Conservation (phyloP, 2,797 vertebrate genomes). For the Forpus xanthops region DNA sequence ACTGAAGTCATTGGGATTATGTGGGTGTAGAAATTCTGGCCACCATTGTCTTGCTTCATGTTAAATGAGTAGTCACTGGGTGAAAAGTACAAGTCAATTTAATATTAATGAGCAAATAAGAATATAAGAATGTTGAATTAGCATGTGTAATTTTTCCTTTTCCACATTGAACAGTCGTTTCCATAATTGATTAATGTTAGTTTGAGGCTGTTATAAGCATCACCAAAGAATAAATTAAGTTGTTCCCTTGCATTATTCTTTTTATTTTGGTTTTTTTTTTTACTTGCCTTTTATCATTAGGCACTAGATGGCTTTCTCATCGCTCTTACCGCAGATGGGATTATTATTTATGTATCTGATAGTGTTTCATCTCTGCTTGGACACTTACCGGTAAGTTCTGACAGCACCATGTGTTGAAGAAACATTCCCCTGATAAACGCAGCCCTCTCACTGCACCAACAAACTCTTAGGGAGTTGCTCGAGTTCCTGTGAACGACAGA, state of each 20-base stretch:
- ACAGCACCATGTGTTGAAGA: background rate
- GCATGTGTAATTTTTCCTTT: constrained; percentile 2
- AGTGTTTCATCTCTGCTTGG: constrained; percentile 90
- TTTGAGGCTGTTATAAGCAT: background rate
- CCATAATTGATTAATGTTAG: background rate
- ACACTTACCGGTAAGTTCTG: constrained; percentile 90
- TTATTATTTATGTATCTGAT: constrained; percentile 90
- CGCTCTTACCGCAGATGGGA: constrained; percentile 89
- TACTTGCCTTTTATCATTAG: constrained; percentile 70
- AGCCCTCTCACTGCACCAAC: background rate
- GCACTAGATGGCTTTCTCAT: constrained; percentile 91
- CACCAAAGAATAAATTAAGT: background rate
- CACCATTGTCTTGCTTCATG: background rate
- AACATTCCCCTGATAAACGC: background rate
- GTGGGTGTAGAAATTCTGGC: constrained; percentile 42
- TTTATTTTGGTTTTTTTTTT: background rate
- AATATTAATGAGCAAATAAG: constrained; percentile 28
- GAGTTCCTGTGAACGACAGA: background rate
- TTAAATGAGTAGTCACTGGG: constrained; percentile 13
- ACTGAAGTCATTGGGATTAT: constrained; percentile 21
- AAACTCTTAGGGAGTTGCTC: background rate
- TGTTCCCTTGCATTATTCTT: background rate
- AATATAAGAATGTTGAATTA: background rate
- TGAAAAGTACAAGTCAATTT: constrained; percentile 33
- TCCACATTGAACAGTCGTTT: background rate